Percentiles rank a stretch among this genome's conserved stretches.
phyloP scores from a whole-genome alignment of 2,888 invertebrate genomes.

The Siphlonurus alternatus region DNA sequence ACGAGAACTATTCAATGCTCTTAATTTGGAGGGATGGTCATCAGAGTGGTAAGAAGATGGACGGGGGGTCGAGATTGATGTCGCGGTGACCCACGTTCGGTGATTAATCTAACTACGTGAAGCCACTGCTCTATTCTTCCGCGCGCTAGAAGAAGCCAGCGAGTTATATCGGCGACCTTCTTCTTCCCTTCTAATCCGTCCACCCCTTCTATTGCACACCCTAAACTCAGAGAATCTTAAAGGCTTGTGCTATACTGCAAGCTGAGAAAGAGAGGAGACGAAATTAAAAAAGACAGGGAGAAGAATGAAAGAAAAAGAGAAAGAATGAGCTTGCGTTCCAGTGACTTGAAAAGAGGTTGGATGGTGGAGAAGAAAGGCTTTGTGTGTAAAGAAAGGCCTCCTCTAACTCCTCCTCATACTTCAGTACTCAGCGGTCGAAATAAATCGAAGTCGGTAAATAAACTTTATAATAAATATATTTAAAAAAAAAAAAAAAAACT shows the following conservation, averaged over 20 bases:
- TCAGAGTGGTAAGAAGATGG: neutral
- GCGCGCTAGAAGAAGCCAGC: neutral
- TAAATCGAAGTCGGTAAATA: slow-evolving; percentile 13
- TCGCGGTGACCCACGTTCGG: neutral
- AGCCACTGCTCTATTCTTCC: neutral
- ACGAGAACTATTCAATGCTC: too few species aligned
- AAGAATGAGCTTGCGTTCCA: slow-evolving; percentile 4
- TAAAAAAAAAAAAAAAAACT: slow-evolving; percentile 10
- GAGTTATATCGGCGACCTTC: neutral
- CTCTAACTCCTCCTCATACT: too few species aligned
- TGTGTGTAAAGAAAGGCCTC: neutral
- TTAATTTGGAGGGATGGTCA: too few species aligned
- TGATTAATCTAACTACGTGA: neutral
- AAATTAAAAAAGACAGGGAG: slow-evolving; percentile 2
- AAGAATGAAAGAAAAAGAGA: slow-evolving; percentile 9
- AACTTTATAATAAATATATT: slow-evolving; percentile 12
- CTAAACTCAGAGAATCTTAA: neutral
- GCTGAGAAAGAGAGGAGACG: neutral
- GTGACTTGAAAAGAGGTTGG: slow-evolving; percentile 9
- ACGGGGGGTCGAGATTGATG: neutral
- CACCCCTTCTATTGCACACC: neutral
- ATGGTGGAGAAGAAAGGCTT: neutral
- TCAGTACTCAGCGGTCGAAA: slow-evolving; percentile 7
- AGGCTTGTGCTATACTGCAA: neutral
- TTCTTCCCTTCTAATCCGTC: neutral